phyloP scores from a whole-genome alignment of 2,888 invertebrate genomes.

The Trimorus sp. region DNA sequence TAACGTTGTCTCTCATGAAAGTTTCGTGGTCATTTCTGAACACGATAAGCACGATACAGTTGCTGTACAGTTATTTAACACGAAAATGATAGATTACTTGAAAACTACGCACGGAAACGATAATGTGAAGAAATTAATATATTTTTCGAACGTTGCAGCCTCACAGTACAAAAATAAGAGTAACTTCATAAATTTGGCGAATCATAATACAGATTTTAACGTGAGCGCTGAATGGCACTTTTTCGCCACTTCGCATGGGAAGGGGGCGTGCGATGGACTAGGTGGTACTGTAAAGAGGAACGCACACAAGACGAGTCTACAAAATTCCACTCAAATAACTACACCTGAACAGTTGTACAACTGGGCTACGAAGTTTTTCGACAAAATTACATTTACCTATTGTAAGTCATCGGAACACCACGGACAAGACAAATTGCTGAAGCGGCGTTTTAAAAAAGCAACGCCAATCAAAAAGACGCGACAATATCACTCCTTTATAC shows the following conservation, averaged over 20 bases:
- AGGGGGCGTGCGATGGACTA: slow-evolving; percentile 46
- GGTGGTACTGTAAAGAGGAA: slow-evolving; percentile 42
- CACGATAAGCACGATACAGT: slow-evolving; percentile 32
- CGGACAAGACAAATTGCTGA: slow-evolving; percentile 10
- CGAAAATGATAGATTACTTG: slow-evolving; percentile 10
- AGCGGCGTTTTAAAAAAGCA: slow-evolving; percentile 14
- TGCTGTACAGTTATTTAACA: slow-evolving; percentile 28
- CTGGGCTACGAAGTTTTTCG: slow-evolving; percentile 12
- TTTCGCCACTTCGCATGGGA: slow-evolving; percentile 45
- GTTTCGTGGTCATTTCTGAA: slow-evolving; percentile 28
- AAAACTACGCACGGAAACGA: slow-evolving; percentile 11
- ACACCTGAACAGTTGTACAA: slow-evolving; percentile 19
- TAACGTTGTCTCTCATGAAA: slow-evolving; percentile 1
- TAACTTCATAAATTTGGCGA: slow-evolving; percentile 39
- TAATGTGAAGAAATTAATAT: slow-evolving; percentile 8
- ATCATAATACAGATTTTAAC: slow-evolving; percentile 41
- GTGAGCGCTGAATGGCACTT: slow-evolving; percentile 44
- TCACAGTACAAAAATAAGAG: slow-evolving; percentile 46
- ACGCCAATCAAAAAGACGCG: slow-evolving; percentile 1
- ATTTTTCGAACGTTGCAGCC: slow-evolving; percentile 36
- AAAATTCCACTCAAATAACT: slow-evolving; percentile 10
- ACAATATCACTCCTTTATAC: slow-evolving; percentile 16
- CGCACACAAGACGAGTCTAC: slow-evolving; percentile 29
- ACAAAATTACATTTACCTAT: slow-evolving; percentile 13
- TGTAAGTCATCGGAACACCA: slow-evolving; percentile 11